Percentiles rank a stretch among this genome's conserved stretches.
These are phyloP conservation scores for Apantesis nais DNA, from an alignment of 2,888 invertebrate species.

Conservation along the genomic window DNA sequence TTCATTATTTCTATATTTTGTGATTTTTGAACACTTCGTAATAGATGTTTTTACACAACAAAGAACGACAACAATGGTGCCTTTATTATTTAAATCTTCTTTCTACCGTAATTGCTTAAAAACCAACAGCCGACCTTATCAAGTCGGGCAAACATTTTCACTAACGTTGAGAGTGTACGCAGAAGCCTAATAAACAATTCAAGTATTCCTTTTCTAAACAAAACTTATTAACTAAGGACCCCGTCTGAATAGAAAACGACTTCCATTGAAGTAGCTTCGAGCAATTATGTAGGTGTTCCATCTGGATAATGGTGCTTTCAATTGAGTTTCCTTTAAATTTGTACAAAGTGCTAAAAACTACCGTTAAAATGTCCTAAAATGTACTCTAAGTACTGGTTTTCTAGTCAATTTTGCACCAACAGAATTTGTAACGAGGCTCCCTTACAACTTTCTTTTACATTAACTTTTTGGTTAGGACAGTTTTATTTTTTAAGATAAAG, in stretches of 20 bases:
- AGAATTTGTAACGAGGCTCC: neutral
- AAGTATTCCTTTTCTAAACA: constrained; percentile 6
- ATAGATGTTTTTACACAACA: neutral
- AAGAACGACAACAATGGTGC: neutral
- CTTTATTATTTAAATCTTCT: neutral
- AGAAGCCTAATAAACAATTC: neutral
- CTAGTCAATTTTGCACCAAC: neutral
- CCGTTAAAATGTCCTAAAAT: constrained; percentile 4
- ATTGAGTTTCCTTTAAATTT: constrained; percentile 7
- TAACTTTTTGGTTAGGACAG: neutral
- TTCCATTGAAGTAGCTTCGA: constrained; percentile 1
- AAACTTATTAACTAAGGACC: constrained; percentile 7
- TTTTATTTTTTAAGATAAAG: neutral
- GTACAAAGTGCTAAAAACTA: neutral
- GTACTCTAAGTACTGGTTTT: neutral
- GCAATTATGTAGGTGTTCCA: constrained; percentile 8
- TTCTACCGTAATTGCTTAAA: neutral
- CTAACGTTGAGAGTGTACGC: neutral
- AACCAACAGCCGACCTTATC: neutral
- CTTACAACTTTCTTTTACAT: neutral
- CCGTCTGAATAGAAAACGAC: neutral
- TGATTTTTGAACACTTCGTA: neutral
- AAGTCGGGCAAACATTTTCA: neutral
- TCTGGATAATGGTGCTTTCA: neutral
- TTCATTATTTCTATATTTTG: neutral